Evolutionary conservation across 2,113 vertebrate genomes (phyloP), one percentile per base, ranked within the genome.

Genomic region (Casuarius casuarius): DNA sequence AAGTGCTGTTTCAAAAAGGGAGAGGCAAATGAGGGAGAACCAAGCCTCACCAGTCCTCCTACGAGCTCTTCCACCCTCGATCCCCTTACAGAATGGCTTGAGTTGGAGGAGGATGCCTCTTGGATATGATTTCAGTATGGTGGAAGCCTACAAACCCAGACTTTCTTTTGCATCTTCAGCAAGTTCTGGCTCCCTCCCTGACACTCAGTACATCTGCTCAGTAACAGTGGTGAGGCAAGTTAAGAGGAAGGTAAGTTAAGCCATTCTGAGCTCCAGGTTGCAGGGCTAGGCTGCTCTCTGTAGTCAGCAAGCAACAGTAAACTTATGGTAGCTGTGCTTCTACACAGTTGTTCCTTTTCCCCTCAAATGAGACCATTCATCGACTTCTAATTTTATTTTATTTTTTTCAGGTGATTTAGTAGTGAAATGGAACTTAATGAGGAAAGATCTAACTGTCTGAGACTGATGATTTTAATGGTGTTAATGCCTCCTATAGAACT

Each of bases 361-460:
- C 23, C 63, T 42, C 87, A 85, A 90, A 80, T 82, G 75, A 94
- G 84, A 66, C 51, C 21, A 84, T 78, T 25, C 67, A 48, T 63
- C 10, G 54, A 17, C 84, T 92, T 87, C 76, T 88, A 65, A 91
- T 85, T 95, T 84, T 77, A 74, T 87, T 84, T 92, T 52, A 62
- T 78, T 87, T 84, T 91, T 66, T 84, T 90, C 83, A 92, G 42
- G 51, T 75, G 87, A 73, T 71, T 96, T 89, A 49, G 38, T 70
- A 35, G 72, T 33, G 91, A 93, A 76, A 87, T 84, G 20, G 89
- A 95, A 20, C 84, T 90, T 93, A 96, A 96, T 89, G 85, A 94
- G 65, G 65, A 84, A 89, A 95, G 71, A 72, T 94, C 68, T 93
- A 96, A 97, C 91, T 83, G 87, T 44, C 90, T 94, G 78, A 84